Conservation (phyloP, 2,113 vertebrate species). For the Zosterops lateralis region DNA sequence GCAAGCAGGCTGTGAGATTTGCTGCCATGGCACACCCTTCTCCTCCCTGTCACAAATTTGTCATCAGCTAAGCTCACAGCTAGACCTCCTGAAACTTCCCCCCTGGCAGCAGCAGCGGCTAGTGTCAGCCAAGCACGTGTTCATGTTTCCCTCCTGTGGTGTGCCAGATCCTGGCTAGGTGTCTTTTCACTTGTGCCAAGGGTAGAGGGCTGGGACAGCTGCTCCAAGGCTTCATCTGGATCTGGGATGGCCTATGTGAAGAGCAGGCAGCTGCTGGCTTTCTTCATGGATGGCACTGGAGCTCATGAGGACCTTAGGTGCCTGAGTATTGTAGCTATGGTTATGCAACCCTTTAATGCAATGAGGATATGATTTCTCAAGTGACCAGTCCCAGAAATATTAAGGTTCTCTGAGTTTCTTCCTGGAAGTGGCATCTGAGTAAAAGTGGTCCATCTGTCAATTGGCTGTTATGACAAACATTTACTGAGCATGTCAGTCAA, state of each 20-base stretch:
- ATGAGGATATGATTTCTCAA: neutral
- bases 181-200: neutral
- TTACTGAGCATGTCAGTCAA: neutral
- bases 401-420: neutral
- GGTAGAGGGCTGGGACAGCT: neutral
- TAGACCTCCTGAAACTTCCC: neutral
- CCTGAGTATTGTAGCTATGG: neutral
- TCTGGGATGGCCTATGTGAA: neutral
- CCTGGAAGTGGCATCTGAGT: neutral
- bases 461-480: neutral
- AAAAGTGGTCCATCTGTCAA: neutral
- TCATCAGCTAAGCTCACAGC: neutral
- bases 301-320: neutral
- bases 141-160: slow-evolving; percentile 19
- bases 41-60: neutral
- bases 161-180: neutral
- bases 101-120: neutral
- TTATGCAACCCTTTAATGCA: neutral
- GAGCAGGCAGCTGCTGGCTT: neutral
- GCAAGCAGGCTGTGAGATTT: neutral
- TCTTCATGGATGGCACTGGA: neutral
- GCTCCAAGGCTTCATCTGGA: neutral
- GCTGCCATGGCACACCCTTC: neutral
- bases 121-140: neutral
- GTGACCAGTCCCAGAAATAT: neutral